phyloP scores from a whole-genome alignment of 2,113 vertebrate species.

The Poeciliopsis retropinna region DNA sequence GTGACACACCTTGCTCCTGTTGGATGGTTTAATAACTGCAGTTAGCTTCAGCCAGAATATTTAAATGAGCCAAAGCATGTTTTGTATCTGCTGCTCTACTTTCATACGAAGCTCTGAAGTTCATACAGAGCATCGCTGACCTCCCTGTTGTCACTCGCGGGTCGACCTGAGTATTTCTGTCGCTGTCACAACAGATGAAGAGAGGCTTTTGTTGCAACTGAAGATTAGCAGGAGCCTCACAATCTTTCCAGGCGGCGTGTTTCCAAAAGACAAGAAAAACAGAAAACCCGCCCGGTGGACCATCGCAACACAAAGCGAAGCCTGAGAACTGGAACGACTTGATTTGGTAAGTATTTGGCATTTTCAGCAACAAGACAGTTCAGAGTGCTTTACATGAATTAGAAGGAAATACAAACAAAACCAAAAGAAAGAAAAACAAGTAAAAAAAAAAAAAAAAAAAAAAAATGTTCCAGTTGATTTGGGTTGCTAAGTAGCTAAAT shows the following conservation, averaged over 20 bases:
- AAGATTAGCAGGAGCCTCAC: slow-evolving; percentile 27
- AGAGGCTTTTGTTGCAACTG: slow-evolving; percentile 32
- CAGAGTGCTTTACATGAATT: too few relatives aligned
- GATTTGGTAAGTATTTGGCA: slow-evolving; percentile 1
- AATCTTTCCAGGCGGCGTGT: slow-evolving; percentile 26
- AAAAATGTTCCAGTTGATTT: too few relatives aligned
- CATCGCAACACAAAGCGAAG: slow-evolving; percentile 35
- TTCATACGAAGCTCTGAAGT: slow-evolving; percentile 9
- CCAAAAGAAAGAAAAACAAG: too few relatives aligned
- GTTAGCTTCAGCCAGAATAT: slow-evolving; percentile 16
- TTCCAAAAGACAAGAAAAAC: slow-evolving; percentile 21
- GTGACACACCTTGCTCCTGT: slow-evolving; percentile 53
- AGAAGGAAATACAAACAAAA: too few relatives aligned
- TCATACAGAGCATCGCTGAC: slow-evolving; percentile 20
- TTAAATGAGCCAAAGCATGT: background rate
- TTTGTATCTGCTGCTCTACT: slow-evolving; percentile 16
- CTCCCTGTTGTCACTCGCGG: slow-evolving; percentile 25
- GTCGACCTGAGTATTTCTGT: slow-evolving; percentile 29
- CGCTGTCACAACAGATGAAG: slow-evolving; percentile 46
- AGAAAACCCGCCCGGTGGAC: slow-evolving; percentile 23
- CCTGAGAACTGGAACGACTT: slow-evolving; percentile 18
- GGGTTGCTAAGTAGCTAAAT: too few relatives aligned
- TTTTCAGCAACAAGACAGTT: too few relatives aligned
- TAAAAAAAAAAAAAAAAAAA: too few relatives aligned
- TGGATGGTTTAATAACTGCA: slow-evolving; percentile 26